Evolutionary conservation across 2,888 invertebrate genomes (phyloP).

Genomic region (Amphipoea oculea): DNA sequence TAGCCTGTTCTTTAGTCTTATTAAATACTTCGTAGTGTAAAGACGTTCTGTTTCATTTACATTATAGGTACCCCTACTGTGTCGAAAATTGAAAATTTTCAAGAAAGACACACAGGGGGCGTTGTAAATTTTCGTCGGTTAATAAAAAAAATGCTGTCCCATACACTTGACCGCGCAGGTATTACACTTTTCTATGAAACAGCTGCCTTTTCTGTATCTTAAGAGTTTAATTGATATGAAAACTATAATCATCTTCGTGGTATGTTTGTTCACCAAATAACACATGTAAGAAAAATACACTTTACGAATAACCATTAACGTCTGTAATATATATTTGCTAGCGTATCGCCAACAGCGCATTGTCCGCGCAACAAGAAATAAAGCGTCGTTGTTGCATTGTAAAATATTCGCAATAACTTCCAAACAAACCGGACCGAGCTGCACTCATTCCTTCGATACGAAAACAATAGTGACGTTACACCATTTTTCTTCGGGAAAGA

Average conservation of each 20-base stretch:
- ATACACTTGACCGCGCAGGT: not conserved
- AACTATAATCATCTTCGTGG: not conserved
- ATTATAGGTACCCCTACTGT: no score
- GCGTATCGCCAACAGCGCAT: constrained; percentile 23
- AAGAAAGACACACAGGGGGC: no score
- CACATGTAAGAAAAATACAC: not conserved
- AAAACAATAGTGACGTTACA: constrained; percentile 72
- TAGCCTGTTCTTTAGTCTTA: no score
- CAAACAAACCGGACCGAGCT: constrained; percentile 56
- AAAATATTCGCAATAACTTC: constrained; percentile 69
- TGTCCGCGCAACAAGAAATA: constrained; percentile 49
- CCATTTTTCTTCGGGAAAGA: constrained; percentile 65
- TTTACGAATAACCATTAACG: constrained; percentile 36
- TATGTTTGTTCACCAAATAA: not conserved
- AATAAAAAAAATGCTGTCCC: not conserved
- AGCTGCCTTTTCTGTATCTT: not conserved
- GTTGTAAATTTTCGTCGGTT: not conserved
- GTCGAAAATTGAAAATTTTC: no score
- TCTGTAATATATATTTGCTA: constrained; percentile 38
- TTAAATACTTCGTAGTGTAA: no score
- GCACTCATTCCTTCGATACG: constrained; percentile 69
- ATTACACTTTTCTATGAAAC: not conserved
- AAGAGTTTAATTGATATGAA: not conserved
- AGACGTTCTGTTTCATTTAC: no score
- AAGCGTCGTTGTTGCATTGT: constrained; percentile 49